These are phyloP conservation scores for Anguilla japonica DNA, from an alignment of 2,113 vertebrate species.

Conservation along the genomic window DNA sequence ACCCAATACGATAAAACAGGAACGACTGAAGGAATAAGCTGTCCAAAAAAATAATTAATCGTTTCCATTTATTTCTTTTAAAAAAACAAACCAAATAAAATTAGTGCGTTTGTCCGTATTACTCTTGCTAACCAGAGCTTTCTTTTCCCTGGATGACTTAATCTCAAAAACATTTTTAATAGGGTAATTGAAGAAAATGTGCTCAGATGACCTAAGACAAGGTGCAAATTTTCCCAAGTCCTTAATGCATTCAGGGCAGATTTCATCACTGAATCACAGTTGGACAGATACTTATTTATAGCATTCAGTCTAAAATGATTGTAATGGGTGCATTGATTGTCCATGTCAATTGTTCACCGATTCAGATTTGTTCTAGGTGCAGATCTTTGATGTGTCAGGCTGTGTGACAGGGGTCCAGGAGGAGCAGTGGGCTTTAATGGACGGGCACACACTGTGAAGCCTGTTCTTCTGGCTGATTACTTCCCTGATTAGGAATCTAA, in stretches of 20 bases:
- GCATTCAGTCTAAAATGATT: background rate
- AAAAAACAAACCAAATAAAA: too few species aligned
- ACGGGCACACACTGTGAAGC: background rate
- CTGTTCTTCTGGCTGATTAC: background rate
- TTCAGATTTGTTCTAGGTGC: background rate
- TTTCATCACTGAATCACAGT: background rate
- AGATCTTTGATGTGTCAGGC: background rate
- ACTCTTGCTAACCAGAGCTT: too few species aligned
- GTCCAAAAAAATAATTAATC: too few species aligned
- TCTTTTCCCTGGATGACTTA: too few species aligned
- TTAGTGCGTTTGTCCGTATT: too few species aligned
- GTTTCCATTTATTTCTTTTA: too few species aligned
- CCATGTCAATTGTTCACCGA: background rate
- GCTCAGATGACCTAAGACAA: background rate
- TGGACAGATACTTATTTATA: background rate
- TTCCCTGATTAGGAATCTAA: conserved; percentile 12
- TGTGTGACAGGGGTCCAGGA: background rate
- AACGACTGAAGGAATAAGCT: background rate
- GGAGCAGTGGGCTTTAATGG: background rate
- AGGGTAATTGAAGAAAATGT: background rate
- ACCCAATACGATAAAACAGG: background rate
- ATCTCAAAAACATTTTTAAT: background rate
- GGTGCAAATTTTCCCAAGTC: too few species aligned
- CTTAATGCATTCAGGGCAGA: background rate
- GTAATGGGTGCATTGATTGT: background rate